Conservation (phyloP, 2,888 invertebrate species). For the Drosophila peninsularis region DNA sequence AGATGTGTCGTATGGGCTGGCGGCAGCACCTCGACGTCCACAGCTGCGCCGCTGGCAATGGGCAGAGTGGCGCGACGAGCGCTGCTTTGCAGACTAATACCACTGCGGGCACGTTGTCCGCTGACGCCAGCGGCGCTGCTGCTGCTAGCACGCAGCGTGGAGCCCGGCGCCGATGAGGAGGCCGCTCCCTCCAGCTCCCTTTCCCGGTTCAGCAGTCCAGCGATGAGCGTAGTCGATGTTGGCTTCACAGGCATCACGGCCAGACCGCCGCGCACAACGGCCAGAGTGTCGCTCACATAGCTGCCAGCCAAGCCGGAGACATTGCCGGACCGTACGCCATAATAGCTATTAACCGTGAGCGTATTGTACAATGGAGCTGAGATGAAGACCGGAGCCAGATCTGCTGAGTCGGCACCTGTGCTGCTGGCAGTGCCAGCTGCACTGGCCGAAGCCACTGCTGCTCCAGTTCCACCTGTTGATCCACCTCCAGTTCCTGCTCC, state of each 20-base stretch:
- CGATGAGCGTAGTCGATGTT: constrained; percentile 92
- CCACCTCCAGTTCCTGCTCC: background rate
- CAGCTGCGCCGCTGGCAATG: constrained; percentile 49
- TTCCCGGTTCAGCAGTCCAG: constrained; percentile 90
- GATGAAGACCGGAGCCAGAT: constrained; percentile 79
- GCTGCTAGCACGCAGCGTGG: constrained; percentile 64
- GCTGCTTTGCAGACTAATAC: constrained; percentile 70
- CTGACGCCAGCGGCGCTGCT: constrained; percentile 21
- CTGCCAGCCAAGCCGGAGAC: constrained; percentile 66
- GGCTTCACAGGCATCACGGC: constrained; percentile 88
- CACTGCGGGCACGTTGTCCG: constrained; percentile 77
- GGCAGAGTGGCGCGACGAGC: constrained; percentile 69
- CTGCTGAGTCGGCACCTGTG: constrained; percentile 70
- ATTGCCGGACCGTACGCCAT: constrained; percentile 66
- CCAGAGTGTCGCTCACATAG: constrained; percentile 80
- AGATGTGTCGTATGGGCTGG: constrained; percentile 17
- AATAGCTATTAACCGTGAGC: constrained; percentile 79
- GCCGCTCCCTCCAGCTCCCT: constrained; percentile 76
- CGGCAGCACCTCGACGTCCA: constrained; percentile 36
- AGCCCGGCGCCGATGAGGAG: constrained; percentile 31
- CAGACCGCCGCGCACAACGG: constrained; percentile 72
- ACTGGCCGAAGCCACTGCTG: constrained; percentile 3
- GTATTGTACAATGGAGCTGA: constrained; percentile 82
- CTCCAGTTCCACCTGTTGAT: background rate
- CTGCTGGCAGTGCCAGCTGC: constrained; percentile 52